Conservation (phyloP, 1,140 invertebrate genomes). For the Trachymyrmex cornetzi region DNA sequence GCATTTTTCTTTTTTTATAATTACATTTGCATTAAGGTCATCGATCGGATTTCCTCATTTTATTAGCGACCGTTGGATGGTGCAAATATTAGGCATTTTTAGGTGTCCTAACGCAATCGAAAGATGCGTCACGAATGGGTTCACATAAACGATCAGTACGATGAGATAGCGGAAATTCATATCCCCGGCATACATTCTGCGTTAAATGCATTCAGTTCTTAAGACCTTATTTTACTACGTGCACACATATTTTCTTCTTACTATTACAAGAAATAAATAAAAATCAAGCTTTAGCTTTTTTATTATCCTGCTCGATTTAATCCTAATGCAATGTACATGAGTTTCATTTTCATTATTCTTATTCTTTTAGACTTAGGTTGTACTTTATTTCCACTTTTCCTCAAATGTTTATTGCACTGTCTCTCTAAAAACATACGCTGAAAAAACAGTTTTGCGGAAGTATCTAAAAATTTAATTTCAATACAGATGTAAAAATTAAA, state of each 20-base stretch:
- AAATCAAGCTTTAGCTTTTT: conserved; percentile 7
- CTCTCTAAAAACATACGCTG: background rate
- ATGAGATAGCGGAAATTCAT: background rate
- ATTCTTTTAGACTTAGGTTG: background rate
- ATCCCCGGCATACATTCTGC: background rate
- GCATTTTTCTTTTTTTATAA: conserved; percentile 50
- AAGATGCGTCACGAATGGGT: conserved; percentile 1
- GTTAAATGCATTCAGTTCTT: conserved; percentile 15
- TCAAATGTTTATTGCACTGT: background rate
- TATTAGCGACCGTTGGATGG: conserved; percentile 7
- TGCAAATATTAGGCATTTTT: conserved; percentile 35
- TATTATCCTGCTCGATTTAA: background rate
- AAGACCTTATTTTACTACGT: conserved; percentile 4
- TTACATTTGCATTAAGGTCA: conserved; percentile 57
- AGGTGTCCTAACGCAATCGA: too few relatives aligned
- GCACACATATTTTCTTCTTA: background rate
- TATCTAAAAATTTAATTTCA: too few relatives aligned
- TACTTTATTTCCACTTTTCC: background rate
- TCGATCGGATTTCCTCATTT: conserved; percentile 36
- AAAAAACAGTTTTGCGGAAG: too few relatives aligned
- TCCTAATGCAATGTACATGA: background rate
- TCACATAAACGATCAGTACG: background rate
- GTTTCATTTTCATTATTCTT: conserved; percentile 3
- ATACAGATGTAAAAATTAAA: too few relatives aligned
- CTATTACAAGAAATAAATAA: background rate